phyloP scores from a whole-genome alignment of 2,888 invertebrate genomes.

The Nemotelus nigrinus region DNA sequence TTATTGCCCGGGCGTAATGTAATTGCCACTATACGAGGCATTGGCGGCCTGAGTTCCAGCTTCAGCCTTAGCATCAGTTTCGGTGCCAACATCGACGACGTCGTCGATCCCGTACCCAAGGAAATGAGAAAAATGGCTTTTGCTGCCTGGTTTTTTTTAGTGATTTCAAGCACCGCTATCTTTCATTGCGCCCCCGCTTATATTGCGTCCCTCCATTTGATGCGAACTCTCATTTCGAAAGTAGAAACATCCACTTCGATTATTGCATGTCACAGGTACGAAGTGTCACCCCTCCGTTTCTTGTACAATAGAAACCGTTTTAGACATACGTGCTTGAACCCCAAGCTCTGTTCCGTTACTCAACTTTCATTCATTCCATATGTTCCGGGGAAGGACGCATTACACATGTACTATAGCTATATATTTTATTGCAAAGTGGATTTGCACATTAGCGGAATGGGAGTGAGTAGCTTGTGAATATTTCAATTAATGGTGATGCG shows the following conservation, averaged over 20 bases:
- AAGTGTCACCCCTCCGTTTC: conserved; percentile 37
- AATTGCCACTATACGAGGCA: conserved; percentile 50
- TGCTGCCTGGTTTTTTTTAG: conserved; percentile 45
- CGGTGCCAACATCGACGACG: neutral
- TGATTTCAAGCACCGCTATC: conserved; percentile 34
- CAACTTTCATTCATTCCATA: too few relatives aligned
- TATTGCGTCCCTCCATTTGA: neutral
- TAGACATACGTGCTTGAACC: conserved; percentile 28
- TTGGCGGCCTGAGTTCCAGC: conserved; percentile 5
- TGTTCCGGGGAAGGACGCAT: neutral
- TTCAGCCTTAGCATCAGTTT: neutral
- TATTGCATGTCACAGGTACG: conserved; percentile 49
- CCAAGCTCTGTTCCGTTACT: neutral
- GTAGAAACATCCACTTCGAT: conserved; percentile 49
- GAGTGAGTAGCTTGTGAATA: conserved; percentile 34
- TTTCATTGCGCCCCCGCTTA: neutral
- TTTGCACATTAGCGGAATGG: conserved; percentile 38
- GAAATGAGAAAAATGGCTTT: conserved; percentile 44
- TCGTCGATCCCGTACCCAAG: conserved; percentile 13
- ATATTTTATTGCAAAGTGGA: conserved; percentile 36
- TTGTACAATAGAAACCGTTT: conserved; percentile 39
- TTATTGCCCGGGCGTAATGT: conserved; percentile 52
- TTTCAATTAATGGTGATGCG: conserved; percentile 41
- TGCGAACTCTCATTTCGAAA: conserved; percentile 32
- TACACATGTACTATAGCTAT: neutral